Evolutionary conservation across 2,888 invertebrate species (phyloP), one percentile per base, ranked within the genome.

Genomic region (Aleiodes leptofemur): DNA sequence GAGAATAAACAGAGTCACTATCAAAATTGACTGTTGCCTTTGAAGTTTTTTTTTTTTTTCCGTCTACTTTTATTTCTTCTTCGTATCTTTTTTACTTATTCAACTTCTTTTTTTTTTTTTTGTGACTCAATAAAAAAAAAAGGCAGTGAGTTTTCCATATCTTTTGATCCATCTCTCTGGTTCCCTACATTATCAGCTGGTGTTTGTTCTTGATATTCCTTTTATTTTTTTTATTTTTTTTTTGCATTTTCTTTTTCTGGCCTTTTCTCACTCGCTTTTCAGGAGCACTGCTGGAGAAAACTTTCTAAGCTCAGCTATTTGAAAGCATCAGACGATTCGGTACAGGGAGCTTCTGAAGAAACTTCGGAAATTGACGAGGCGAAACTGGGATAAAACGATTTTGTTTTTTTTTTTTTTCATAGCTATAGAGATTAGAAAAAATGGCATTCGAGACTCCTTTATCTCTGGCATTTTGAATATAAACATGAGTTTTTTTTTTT

Each of bases 1-100:
- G 78, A 77, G 80, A 80, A 78, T 76, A 78, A 77, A 80, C 61
- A 76, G 71, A 73, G 64, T 75, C 66, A 71, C 75, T 56, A 75
- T 71, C 59, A 74, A 61, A 29, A 74, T 74, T 66, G 61, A 59
- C 72, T 61, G 29, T 16, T 51, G 9, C 64, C 64, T 64, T 64
- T 64, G 43, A 43, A 43, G 8, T 43, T 43, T 11, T 43, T 57
- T 5, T 56, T n/a, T 70, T 57, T 48, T 55, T 73, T 56, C n/a
- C 38, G 23, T 23, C 23, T 23, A 23, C 23, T 23, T 34, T 13
- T 68, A 51, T 51, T 29, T 48, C 31, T 31, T 1, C 53, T 23
- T 43, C 61, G 31, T 16, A 13, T 31, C 11, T 64, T 51, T 64
- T 64, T 34, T 53, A 34, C 34, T 23, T 6, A 34, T 34, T 34